Evolutionary conservation across 2,888 invertebrate genomes (phyloP), one percentile per base, ranked within the genome.

Genomic region (Ichneumon xanthorius): DNA sequence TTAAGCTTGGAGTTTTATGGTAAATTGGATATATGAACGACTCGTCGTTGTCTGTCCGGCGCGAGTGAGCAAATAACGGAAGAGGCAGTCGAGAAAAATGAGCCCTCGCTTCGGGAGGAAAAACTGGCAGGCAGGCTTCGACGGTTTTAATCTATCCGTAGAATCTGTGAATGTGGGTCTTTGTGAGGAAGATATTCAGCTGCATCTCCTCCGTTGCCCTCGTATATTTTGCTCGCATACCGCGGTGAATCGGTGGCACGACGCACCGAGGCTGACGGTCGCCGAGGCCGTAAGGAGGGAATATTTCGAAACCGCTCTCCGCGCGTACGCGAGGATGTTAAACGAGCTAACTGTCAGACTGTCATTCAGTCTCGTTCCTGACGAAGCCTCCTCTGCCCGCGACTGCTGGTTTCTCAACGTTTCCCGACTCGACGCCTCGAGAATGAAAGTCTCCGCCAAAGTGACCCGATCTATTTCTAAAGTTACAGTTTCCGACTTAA

Each of bases 341-440:
- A 93, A 93, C 90, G 92, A 93, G 92, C 89, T 83, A 91, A 92
- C 92, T 93, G 93, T 92, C 92, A 87, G 89, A 88, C 92, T 92
- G 92, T 92, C 92, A 92, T 89, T 92, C 90, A 84, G 85, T 55
- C 83, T 85, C 82, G 67, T 78, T 86, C 58, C 81, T 88, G 89
- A 86, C 87, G 80, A 75, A 79, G 61, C 53, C 55, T 70, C 70
- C 45, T 68, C 75, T 65, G 75, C 80, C 61, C 55, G 48, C 77
- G n/a, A 79, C 78, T 72, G 55, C 22, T 58, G 76, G 79, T 88
- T 88, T 86, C 86, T 82, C 88, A 85, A 85, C 81, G 67, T 82
- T 86, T 61, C 37, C 22, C 86, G 79, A 76, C 68, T 45, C 45
- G 58, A 75, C 68, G 82, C 48, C 76, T 67, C 76, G 83, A 70